phyloP scores from a whole-genome alignment of 2,113 vertebrate genomes.

The Sylvietta virens region DNA sequence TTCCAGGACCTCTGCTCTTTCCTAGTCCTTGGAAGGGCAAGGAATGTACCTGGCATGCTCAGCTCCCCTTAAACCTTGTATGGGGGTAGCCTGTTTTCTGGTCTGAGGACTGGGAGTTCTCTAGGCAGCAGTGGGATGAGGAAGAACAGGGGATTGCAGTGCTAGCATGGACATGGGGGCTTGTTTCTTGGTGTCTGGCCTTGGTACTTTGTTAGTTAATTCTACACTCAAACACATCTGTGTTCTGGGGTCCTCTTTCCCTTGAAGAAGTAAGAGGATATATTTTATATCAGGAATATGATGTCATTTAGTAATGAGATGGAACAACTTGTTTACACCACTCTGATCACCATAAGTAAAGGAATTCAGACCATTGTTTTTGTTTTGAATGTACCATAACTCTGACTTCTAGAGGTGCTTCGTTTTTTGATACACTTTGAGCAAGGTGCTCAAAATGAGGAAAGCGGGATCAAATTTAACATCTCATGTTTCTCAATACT shows the following conservation, averaged over 20 bases:
- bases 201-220: neutral
- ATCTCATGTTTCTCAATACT: neutral
- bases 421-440: neutral
- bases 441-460: neutral
- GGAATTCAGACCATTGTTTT: neutral
- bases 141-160: neutral
- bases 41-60: neutral
- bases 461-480: neutral
- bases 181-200: neutral
- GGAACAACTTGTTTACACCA: neutral
- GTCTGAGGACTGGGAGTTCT: neutral
- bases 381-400: neutral
- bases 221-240: neutral
- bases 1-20: neutral
- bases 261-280: neutral
- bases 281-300: neutral
- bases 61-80: neutral
- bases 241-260: neutral
- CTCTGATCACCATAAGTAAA: neutral
- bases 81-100: neutral
- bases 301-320: neutral
- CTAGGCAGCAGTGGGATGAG: neutral
- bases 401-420: neutral
- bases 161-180: too few relatives aligned
- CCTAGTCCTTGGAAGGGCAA: neutral